A percentile compares a stretch with the other conserved stretches of the same genome.
These are phyloP conservation scores for Peromyscus aztecus DNA, from an alignment of 2,797 vertebrate genomes.

Conservation along the genomic window DNA sequence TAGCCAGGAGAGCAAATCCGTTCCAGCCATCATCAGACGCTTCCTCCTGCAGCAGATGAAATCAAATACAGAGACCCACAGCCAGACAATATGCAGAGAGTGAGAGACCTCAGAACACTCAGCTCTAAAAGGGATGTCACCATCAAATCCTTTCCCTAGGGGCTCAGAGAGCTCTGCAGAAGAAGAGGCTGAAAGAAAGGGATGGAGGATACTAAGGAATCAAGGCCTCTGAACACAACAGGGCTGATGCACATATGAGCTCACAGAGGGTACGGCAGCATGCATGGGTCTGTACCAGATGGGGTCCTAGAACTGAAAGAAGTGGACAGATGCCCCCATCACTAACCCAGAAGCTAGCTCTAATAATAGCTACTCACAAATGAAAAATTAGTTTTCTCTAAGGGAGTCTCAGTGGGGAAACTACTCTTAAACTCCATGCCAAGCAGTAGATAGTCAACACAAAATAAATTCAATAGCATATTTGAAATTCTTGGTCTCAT, in stretches of 20 bases:
- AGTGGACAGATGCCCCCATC: too few relatives aligned
- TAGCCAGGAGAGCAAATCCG: neutral
- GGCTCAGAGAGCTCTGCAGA: neutral
- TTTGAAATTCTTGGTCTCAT: neutral
- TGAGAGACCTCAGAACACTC: neutral
- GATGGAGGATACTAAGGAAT: neutral
- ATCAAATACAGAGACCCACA: neutral
- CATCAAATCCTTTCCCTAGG: neutral
- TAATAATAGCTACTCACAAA: neutral
- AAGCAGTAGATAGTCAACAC: neutral
- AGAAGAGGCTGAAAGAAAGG: neutral
- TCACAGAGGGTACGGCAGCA: neutral
- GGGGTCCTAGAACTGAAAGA: neutral
- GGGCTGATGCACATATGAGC: neutral
- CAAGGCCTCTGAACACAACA: neutral
- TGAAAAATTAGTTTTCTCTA: neutral
- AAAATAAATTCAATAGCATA: neutral
- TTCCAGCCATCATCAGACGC: neutral
- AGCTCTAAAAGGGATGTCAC: neutral
- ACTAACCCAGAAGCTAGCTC: neutral
- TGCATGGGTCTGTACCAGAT: neutral
- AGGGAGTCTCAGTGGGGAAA: neutral
- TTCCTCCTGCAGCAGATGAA: neutral
- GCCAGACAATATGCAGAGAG: neutral
- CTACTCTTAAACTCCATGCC: neutral